Base-by-base conservation (phyloP, 2,113 vertebrate species). In the Melanerpes formicivorus region DNA sequence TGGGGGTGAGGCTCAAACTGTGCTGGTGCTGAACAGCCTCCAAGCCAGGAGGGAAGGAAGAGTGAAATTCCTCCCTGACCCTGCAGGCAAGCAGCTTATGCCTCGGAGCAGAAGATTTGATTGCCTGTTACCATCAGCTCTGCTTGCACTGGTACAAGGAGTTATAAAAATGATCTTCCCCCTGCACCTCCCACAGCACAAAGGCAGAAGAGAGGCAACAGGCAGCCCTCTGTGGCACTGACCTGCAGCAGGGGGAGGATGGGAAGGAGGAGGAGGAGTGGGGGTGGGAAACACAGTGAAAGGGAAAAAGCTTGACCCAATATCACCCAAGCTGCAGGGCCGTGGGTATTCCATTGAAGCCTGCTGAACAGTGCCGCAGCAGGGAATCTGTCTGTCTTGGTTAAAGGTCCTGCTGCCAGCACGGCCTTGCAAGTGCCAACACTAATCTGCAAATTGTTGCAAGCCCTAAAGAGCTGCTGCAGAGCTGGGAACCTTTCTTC, bases 381-480 rank as follows among this genome's bases (percentile, higher is more conserved):
- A 86, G 97, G 97, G 94, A 94, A 96, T 95, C 95, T 95, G 96
- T 97, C 96, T 92, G 91, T 96, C 93, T 94, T 90, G 96, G 95
- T 96, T 97, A 96, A 91, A 93, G 93, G 89, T 94, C 90, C 84
- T n/a, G 42, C 84, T 96, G 96, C 95, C 96, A 96, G 95, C 96
- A 80, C 82, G 26, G 94, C 93, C 86, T 93, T 96, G 93, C 86
- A 94, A 95, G 91, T 95, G 97, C 95, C 94, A 96, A 87, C 88
- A 94, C 80, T 93, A 96, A 96, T 96, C 95, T 95, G 92, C 90
- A 91, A 90, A 92, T 92, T 93, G 90, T 78, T 93, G 88, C 90
- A 92, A 93, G 83, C 79, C 84, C 90, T 63, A 93, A 93, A 96
- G 94, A 91, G 84, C 88, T 3, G 84, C 88, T 3, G 69, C 4